Conservation (phyloP, 2,797 vertebrate genomes). For the Protonibea diacanthus region DNA sequence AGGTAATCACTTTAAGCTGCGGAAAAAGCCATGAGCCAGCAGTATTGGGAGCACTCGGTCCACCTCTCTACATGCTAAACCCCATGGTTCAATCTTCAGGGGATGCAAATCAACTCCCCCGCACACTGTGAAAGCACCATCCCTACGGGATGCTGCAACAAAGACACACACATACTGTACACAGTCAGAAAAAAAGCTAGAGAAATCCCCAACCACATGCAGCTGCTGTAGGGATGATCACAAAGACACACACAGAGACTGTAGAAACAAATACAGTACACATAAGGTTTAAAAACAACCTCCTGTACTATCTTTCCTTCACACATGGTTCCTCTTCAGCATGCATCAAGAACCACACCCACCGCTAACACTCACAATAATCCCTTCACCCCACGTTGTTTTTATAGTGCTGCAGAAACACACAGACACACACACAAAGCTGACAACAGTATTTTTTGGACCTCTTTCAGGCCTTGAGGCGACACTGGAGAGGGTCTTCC, state of each 20-base stretch:
- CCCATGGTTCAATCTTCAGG: constrained; percentile 40
- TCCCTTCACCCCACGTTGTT: constrained; percentile 32
- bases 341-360: constrained; percentile 66
- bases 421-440: constrained; percentile 33
- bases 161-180: constrained; percentile 48
- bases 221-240: constrained; percentile 40
- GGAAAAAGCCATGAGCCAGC: constrained; percentile 69
- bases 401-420: constrained; percentile 29
- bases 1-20: constrained; percentile 77
- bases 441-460: constrained; percentile 39
- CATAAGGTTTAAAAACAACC: constrained; percentile 32
- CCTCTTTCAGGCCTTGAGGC: constrained; percentile 31
- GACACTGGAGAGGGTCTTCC: constrained; percentile 39
- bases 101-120: constrained; percentile 66
- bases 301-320: constrained; percentile 54
- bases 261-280: constrained; percentile 39
- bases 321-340: constrained; percentile 69
- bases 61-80: constrained; percentile 51
- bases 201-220: constrained; percentile 44
- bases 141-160: constrained; percentile 59
- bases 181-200: constrained; percentile 16
- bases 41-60: constrained; percentile 46
- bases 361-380: constrained; percentile 52
- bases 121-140: constrained; percentile 46
- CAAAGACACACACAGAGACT: constrained; percentile 46